Percentiles rank a stretch among this genome's conserved stretches.
phyloP scores from a whole-genome alignment of 23 tunicate genomes.

The Diplosoma virens region DNA sequence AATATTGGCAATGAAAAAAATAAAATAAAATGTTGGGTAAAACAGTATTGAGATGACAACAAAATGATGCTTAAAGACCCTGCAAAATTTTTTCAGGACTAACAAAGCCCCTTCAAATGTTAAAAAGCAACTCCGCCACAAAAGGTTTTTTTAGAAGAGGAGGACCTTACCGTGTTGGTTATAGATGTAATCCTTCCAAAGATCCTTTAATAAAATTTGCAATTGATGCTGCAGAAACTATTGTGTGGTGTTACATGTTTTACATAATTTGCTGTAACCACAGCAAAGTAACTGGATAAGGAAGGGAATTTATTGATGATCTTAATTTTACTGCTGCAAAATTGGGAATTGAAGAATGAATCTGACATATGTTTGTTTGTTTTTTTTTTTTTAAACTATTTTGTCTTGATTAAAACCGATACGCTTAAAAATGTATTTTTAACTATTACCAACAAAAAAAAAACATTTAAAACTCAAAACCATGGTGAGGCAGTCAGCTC shows the following conservation, averaged over 20 bases:
- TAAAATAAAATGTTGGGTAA: neutral
- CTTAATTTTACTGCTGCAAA: neutral
- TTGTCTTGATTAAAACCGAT: no score
- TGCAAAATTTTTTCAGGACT: neutral
- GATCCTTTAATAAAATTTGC: slow-evolving; percentile 54
- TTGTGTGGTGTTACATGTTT: slow-evolving; percentile 48
- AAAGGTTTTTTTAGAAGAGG: neutral
- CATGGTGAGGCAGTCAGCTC: no score
- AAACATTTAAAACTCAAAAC: no score
- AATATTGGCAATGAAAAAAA: no score
- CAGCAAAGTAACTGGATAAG: slow-evolving; percentile 9
- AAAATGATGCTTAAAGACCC: neutral
- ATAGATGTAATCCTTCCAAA: slow-evolving; percentile 62
- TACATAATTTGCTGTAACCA: slow-evolving; percentile 47
- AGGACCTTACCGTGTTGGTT: slow-evolving; percentile 35
- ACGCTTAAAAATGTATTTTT: neutral
- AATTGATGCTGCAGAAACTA: slow-evolving; percentile 26
- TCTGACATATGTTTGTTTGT: no score
- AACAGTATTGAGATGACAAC: neutral
- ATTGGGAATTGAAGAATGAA: slow-evolving; percentile 22
- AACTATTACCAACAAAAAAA: no score
- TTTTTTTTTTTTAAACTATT: no score
- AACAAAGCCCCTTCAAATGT: neutral
- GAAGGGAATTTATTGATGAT: neutral
- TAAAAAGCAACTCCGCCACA: neutral